A percentile compares a stretch with the other conserved stretches of the same genome.
These are phyloP conservation scores for Tangara arthus DNA, from an alignment of 2,797 vertebrate species.

Conservation along the genomic window DNA sequence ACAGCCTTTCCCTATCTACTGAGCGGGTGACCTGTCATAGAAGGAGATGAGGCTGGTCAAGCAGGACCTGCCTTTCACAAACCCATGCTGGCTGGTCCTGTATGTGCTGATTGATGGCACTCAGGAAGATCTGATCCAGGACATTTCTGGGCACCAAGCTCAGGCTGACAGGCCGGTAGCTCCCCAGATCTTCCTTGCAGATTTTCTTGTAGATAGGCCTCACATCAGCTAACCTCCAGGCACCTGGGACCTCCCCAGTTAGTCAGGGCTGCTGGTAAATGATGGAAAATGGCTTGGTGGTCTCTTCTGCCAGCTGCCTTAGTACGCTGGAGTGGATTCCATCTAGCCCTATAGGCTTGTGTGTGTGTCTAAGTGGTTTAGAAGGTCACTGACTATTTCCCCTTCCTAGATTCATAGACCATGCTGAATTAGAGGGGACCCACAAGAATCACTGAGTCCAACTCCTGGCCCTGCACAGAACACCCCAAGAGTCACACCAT, in stretches of 20 bases:
- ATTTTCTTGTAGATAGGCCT: neutral
- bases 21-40: neutral
- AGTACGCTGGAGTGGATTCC: neutral
- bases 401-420: neutral
- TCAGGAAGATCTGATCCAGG: neutral
- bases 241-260: neutral
- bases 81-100: neutral
- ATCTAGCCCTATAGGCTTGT: neutral
- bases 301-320: neutral
- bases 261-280: neutral
- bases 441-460: neutral
- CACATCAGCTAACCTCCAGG: neutral
- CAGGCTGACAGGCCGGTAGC: neutral
- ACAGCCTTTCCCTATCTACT: neutral
- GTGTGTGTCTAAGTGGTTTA: neutral
- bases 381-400: neutral
- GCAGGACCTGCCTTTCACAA: neutral
- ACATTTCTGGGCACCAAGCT: neutral
- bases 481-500: no score
- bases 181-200: neutral
- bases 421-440: neutral
- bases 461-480: neutral
- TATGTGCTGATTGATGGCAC: rapidly evolving
- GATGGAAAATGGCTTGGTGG: neutral
- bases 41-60: neutral